Evolutionary conservation across 1,140 invertebrate genomes (phyloP).

Genomic region (Brachionus paranguensis): DNA sequence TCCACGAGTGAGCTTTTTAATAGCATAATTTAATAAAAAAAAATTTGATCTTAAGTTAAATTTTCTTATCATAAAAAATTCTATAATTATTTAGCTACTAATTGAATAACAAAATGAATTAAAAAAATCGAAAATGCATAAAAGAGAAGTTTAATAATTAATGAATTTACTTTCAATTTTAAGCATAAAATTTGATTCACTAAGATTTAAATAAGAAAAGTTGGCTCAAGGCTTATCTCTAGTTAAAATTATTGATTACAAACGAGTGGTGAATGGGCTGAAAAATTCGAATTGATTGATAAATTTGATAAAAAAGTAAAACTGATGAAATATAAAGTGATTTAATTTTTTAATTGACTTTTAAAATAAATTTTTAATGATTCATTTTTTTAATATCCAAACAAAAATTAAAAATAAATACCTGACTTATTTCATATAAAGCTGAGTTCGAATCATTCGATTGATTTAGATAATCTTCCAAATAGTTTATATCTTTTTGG

Average conservation of each 20-base stretch:
- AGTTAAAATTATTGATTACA: background rate
- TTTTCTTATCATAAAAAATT: background rate
- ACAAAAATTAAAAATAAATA: background rate
- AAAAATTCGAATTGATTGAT: background rate
- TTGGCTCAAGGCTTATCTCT: background rate
- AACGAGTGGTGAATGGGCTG: background rate
- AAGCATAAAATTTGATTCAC: background rate
- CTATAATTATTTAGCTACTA: background rate
- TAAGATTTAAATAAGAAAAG: background rate
- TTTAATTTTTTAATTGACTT: background rate
- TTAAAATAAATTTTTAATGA: no score
- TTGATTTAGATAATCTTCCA: conserved; percentile 4
- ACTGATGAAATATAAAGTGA: background rate
- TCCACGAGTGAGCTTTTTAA: background rate
- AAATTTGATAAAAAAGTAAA: background rate
- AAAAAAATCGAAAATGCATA: background rate
- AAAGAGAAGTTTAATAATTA: background rate
- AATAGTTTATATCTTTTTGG: conserved; percentile 33
- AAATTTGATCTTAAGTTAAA: background rate
- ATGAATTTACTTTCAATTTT: background rate
- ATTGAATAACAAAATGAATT: background rate
- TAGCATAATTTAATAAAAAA: background rate
- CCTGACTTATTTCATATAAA: background rate
- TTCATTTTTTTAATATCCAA: no score
- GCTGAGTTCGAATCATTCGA: background rate